phyloP scores from a whole-genome alignment of 2,113 vertebrate genomes.

The Octodon degus region DNA sequence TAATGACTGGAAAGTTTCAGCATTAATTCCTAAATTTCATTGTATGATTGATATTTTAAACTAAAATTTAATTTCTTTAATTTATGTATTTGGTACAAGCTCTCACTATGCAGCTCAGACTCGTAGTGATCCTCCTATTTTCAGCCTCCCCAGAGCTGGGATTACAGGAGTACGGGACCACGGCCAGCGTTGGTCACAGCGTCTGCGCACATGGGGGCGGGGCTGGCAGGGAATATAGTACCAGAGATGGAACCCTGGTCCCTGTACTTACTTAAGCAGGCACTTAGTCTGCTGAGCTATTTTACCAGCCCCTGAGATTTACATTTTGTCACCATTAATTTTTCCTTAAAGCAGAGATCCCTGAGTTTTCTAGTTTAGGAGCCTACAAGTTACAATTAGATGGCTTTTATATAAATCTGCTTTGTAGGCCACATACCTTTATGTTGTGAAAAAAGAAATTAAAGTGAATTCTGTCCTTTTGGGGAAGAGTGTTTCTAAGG shows the following conservation, averaged over 20 bases:
- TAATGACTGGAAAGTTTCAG: background rate
- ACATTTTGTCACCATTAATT: background rate
- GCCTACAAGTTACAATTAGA: background rate
- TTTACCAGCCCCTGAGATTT: background rate
- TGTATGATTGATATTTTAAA: constrained; percentile 24
- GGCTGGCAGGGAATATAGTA: no score
- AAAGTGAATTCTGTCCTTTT: constrained; percentile 17
- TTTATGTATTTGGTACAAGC: no score
- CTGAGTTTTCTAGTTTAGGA: constrained; percentile 7
- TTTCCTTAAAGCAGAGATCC: constrained; percentile 2
- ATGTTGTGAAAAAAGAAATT: background rate
- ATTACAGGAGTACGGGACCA: no score
- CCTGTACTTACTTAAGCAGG: no score
- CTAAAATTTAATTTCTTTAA: constrained; percentile 5
- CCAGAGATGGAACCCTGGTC: no score
- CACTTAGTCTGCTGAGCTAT: no score
- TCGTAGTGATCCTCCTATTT: no score
- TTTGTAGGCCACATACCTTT: background rate
- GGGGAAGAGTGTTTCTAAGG: background rate
- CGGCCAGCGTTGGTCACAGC: no score
- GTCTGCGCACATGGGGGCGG: no score
- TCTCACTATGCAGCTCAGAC: no score
- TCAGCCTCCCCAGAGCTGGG: no score
- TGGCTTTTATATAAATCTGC: background rate
- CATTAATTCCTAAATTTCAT: background rate